phyloP scores from a whole-genome alignment of 2,113 vertebrate species.

The sheep (Ovis aries) region ARS-UI_Ramb_v3.0 NC_056060.1:8031001-8031500 shows the following conservation, averaged over 20 bases:
- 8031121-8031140: background rate
- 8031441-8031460: background rate
- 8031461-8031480: background rate
- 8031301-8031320: background rate
- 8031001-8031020: background rate
- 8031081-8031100: background rate
- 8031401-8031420: background rate
- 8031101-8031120: background rate
- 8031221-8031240: background rate
- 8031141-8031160: background rate
- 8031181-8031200: background rate
- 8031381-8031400: accelerated
- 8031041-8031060: background rate
- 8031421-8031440: background rate
- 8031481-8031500: background rate
- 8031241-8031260: background rate
- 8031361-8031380: background rate
- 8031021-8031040: background rate
- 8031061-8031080: background rate
- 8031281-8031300: background rate
- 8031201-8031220: background rate
- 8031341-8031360: background rate
- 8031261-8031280: background rate
- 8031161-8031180: background rate
- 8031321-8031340: background rate